Conservation (phyloP, 2,113 vertebrate species). For the Melanostigma gelatinosum region DNA sequence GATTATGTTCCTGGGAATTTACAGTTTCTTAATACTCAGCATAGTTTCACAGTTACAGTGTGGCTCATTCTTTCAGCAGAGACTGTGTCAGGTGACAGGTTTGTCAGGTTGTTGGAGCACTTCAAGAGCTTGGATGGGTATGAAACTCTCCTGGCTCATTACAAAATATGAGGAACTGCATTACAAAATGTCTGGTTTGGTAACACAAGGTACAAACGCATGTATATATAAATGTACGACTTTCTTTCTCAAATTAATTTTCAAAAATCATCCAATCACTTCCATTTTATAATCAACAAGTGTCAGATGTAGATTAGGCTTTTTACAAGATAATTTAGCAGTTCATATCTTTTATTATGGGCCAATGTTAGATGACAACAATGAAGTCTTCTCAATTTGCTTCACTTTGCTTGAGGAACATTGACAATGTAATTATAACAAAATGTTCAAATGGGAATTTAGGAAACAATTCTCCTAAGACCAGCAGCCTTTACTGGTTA, state of each 20-base stretch:
- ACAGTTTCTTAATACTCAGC: not conserved
- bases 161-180: constrained; percentile 22
- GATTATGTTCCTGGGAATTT: not conserved
- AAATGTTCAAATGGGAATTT: not conserved
- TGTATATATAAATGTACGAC: not conserved
- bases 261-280: not conserved
- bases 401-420: not conserved
- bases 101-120: not conserved
- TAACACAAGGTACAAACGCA: too few relatives aligned
- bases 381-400: not conserved
- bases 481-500: not conserved
- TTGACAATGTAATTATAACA: not conserved
- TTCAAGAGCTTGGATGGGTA: not conserved
- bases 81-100: not conserved
- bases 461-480: not conserved
- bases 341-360: not conserved
- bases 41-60: not conserved
- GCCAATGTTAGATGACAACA: not conserved
- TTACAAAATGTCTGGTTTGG: constrained; percentile 13
- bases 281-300: not conserved
- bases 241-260: not conserved
- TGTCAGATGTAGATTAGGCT: not conserved
- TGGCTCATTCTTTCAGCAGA: not conserved
- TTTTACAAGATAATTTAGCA: not conserved
- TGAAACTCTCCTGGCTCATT: not conserved